Evolutionary conservation across 2,797 vertebrate species (phyloP).

Genomic region (Mus minutoides): DNA sequence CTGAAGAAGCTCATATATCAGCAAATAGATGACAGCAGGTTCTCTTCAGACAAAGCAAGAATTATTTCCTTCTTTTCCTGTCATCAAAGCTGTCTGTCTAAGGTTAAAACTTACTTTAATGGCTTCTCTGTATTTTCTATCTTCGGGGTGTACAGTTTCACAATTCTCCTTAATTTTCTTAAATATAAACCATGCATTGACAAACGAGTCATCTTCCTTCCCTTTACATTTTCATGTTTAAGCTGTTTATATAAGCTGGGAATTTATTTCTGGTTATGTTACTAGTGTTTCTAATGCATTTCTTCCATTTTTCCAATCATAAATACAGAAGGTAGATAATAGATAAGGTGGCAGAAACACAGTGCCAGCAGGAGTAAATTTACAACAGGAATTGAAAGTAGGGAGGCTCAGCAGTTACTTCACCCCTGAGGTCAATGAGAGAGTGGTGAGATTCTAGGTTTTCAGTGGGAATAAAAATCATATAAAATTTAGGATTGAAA

Average conservation of each 20-base stretch:
- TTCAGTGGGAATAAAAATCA: not conserved
- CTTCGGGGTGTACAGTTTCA: not conserved
- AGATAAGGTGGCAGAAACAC: not conserved
- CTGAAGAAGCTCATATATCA: not conserved
- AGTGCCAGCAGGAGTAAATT: fast-evolving
- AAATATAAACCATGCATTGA: not conserved
- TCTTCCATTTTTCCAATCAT: not conserved
- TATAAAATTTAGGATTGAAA: not conserved
- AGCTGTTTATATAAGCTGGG: slow-evolving; percentile 15
- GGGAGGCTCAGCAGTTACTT: not conserved
- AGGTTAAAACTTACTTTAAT: not conserved
- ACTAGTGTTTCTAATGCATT: not conserved
- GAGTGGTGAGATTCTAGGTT: not conserved
- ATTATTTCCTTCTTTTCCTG: not conserved
- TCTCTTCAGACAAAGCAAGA: not conserved
- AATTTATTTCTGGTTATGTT: not conserved
- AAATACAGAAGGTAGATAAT: not conserved
- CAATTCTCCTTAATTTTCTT: not conserved
- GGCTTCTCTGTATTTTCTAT: not conserved
- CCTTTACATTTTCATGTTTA: fast-evolving
- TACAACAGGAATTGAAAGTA: not conserved
- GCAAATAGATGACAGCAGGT: not conserved
- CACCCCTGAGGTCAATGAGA: not conserved
- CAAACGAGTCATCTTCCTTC: not conserved
- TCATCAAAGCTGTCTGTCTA: not conserved